Evolutionary conservation across 2,797 vertebrate genomes (phyloP).

Genomic region (Phylloscopus collybita): DNA sequence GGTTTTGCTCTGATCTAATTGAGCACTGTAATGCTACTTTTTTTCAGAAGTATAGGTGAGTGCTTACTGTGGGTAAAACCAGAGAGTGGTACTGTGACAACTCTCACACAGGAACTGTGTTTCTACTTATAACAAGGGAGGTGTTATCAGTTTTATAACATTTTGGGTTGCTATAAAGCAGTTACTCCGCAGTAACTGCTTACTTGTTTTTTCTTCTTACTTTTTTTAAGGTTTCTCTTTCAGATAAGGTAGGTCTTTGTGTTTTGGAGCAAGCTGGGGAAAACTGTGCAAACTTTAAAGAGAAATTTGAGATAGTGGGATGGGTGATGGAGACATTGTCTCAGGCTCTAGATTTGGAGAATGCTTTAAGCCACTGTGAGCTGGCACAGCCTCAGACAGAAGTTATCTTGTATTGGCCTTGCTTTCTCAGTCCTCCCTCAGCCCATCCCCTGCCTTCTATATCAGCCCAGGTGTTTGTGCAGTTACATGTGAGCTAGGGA

Average conservation of each 20-base stretch:
- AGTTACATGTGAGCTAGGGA: background rate
- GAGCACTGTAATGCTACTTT: background rate
- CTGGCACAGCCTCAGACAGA: background rate
- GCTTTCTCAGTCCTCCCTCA: slow-evolving; percentile 2
- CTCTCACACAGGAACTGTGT: background rate
- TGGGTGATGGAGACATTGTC: background rate
- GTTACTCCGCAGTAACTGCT: background rate
- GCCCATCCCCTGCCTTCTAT: background rate
- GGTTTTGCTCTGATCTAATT: background rate
- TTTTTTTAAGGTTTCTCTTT: slow-evolving; percentile 17
- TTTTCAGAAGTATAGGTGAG: background rate
- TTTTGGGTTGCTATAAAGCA: background rate
- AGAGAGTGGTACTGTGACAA: background rate
- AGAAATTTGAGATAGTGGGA: slow-evolving; percentile 22
- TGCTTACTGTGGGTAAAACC: background rate
- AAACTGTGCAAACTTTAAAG: slow-evolving; percentile 14
- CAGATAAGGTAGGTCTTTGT: slow-evolving; percentile 15
- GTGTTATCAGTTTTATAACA: background rate
- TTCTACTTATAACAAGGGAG: background rate
- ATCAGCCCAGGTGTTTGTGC: slow-evolving; percentile 25
- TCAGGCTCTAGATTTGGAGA: background rate
- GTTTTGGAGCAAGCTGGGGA: background rate
- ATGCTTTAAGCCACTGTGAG: background rate
- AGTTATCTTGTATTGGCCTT: slow-evolving; percentile 2
- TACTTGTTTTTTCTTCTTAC: background rate